phyloP scores from a whole-genome alignment of 2,888 invertebrate species.

The Linnaemya vulpina region DNA sequence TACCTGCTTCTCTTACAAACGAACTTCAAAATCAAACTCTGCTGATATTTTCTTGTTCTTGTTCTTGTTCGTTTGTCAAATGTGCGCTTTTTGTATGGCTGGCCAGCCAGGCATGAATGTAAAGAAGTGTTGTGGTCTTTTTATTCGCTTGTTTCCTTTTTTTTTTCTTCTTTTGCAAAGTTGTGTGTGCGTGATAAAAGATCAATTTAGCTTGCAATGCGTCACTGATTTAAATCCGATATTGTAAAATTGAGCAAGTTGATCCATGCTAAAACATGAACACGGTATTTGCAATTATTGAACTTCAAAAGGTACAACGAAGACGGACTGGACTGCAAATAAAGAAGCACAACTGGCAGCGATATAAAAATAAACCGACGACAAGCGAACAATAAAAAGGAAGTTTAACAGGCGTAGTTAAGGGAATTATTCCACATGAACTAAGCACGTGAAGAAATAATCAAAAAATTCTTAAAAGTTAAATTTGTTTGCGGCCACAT shows the following conservation, averaged over 20 bases:
- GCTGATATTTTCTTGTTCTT: conserved; percentile 3
- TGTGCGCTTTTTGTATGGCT: neutral
- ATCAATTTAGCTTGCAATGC: conserved; percentile 81
- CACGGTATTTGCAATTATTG: conserved; percentile 82
- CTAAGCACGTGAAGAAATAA: conserved; percentile 40
- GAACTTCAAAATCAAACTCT: neutral
- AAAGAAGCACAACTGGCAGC: conserved; percentile 51
- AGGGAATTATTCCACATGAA: conserved; percentile 63
- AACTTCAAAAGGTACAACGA: conserved; percentile 76
- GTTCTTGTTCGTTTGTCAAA: neutral
- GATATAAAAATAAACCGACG: conserved; percentile 8
- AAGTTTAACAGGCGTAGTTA: conserved; percentile 65
- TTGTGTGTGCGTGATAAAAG: conserved; percentile 78
- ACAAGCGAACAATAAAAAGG: conserved; percentile 52
- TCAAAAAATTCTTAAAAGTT: conserved; percentile 30
- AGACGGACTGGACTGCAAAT: conserved; percentile 12
- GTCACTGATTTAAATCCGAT: conserved; percentile 82
- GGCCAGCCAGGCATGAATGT: conserved; percentile 48
- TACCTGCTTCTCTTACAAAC: neutral
- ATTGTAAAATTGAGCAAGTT: conserved; percentile 74
- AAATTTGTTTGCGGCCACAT: conserved; percentile 16
- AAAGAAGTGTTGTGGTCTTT: conserved; percentile 30
- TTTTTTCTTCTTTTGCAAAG: neutral
- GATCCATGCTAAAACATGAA: conserved; percentile 80
- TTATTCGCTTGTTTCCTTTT: neutral